Evolutionary conservation across 2,113 vertebrate species (phyloP), one percentile per base, ranked within the genome.

Genomic region (Fregata magnificens): DNA sequence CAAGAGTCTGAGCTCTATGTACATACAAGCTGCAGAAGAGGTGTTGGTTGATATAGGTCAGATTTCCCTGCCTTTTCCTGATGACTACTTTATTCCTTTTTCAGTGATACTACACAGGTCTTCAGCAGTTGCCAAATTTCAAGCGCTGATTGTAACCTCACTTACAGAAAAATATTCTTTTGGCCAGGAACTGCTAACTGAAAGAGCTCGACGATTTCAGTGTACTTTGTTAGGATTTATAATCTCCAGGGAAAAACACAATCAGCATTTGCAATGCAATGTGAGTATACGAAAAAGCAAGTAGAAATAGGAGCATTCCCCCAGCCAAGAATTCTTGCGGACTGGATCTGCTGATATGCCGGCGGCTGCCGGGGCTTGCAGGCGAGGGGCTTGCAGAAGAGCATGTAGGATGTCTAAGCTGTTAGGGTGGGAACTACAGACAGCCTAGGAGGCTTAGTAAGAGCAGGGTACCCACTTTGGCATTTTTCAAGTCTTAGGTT

Each of bases 231-330:
- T 79, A 92, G 86, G 47, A 92, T 94, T 91, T 95, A 45, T 24
- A 91, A 78, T 62, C 95, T 53, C 61, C 32, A 58, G 73, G 31
- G 94, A 76, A 92, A 95, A 95, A 89, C 83, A 84, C 69, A 91
- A 92, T 78, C 92, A 79, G 77, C 40, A 65, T 91, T 90, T 87
- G 56, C 82, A 85, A 91, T 1, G 25, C 52, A 87, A 72, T 53
- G 13, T 67, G 56, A 87, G 38, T 52, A 47, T 32, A 87, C n/a
- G 58, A 59, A 91, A 92, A 93, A 85, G 8, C 45, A 88, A 88
- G 53, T 8, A 87, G 61, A 94, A 95, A 80, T 56, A 65, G 32
- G 50, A 82, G 74, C 78, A 82, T 32, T 92, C 16, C 19, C 10
- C 6, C 20, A 78, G 93, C 80, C 63, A 66, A 81, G 90, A 86